phyloP scores from a whole-genome alignment of 2,113 vertebrate species.

The Nerophis ophidion region DNA sequence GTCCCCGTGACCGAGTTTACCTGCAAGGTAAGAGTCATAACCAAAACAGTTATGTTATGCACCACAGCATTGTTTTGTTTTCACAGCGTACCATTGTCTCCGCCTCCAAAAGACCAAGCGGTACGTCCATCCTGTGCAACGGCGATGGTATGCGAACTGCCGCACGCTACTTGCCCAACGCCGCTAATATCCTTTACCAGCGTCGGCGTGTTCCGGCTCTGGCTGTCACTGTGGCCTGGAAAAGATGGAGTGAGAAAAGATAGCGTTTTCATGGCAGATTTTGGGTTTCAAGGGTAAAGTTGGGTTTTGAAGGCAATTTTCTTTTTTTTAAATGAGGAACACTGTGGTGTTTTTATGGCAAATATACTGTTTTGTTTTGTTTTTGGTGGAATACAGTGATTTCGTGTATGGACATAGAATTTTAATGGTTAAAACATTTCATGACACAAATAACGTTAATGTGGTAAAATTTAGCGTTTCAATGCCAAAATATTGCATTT shows the following conservation, averaged over 20 bases:
- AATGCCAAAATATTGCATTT: no score
- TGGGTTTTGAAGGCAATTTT: no score
- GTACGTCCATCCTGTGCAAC: constrained; percentile 76
- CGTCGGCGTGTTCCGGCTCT: constrained; percentile 75
- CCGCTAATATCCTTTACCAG: constrained; percentile 78
- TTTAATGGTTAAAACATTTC: no score
- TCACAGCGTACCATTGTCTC: constrained; percentile 70
- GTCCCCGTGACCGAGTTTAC: constrained; percentile 80
- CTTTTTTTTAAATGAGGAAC: no score
- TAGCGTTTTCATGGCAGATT: not conserved
- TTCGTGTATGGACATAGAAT: no score
- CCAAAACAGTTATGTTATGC: not conserved
- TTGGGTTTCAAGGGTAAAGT: no score
- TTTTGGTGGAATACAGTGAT: no score
- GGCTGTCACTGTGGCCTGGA: constrained; percentile 76
- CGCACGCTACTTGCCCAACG: constrained; percentile 76
- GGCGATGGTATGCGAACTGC: constrained; percentile 78
- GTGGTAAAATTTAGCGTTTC: no score
- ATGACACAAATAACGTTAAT: no score
- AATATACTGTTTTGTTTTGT: no score
- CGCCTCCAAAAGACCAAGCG: constrained; percentile 79
- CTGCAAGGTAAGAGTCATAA: constrained; percentile 44
- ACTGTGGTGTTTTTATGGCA: no score
- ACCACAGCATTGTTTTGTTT: not conserved
- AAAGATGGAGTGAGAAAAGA: not conserved